Percentiles rank a stretch among this genome's conserved stretches.
phyloP scores from a whole-genome alignment of 2,113 vertebrate genomes.

The Corvus hawaiiensis region DNA sequence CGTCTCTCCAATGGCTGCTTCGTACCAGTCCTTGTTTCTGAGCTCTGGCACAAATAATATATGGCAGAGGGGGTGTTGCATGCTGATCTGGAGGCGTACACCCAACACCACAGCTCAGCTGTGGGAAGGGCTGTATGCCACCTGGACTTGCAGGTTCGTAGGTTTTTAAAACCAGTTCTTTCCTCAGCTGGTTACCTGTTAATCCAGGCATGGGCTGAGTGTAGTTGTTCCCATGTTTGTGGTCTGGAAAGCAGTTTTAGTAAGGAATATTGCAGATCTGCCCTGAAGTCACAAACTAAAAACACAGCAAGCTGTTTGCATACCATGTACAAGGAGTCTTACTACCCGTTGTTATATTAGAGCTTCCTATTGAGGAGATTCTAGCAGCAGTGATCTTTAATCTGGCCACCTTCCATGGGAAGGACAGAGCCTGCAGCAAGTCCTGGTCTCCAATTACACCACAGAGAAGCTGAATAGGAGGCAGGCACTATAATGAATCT shows the following conservation, averaged over 20 bases:
- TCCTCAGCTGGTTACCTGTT: neutral
- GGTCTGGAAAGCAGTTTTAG: neutral
- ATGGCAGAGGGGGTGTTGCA: neutral
- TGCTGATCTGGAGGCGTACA: neutral
- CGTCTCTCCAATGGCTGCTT: neutral
- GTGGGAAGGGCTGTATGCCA: neutral
- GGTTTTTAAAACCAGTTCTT: neutral
- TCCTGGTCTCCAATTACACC: neutral
- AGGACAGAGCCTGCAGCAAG: neutral
- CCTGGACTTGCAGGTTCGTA: neutral
- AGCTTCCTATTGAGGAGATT: neutral
- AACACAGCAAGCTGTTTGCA: neutral
- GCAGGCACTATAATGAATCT: neutral
- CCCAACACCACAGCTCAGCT: neutral
- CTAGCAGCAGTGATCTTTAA: neutral
- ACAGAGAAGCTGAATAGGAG: neutral
- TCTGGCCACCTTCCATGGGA: neutral
- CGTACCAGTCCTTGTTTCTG: neutral
- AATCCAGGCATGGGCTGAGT: neutral
- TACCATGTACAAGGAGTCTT: neutral
- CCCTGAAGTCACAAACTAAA: neutral
- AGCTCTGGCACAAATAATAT: neutral
- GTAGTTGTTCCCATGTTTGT: neutral
- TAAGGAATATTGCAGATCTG: neutral
- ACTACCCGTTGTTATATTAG: neutral